Evolutionary conservation across 1,140 invertebrate genomes (phyloP).

Genomic region (Drosophila pallidifrons): DNA sequence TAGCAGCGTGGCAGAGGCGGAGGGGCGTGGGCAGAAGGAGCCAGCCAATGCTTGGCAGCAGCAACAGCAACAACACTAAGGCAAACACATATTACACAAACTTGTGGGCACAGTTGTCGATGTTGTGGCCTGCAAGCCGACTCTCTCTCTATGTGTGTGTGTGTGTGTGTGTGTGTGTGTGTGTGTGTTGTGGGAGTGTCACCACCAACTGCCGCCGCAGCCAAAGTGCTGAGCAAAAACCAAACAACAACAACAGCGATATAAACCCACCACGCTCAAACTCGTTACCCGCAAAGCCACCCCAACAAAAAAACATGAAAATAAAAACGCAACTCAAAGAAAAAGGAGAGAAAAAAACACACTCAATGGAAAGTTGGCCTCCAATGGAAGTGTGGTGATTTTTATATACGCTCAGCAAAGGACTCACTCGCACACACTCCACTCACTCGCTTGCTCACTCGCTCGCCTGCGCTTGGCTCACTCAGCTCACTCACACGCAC

Average conservation of each 20-base stretch:
- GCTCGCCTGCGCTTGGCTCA: conserved; percentile 2
- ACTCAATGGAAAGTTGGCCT: conserved; percentile 42
- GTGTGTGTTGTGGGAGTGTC: conserved; percentile 35
- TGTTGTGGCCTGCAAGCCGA: conserved; percentile 46
- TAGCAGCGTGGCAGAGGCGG: background rate
- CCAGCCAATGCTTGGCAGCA: conserved; percentile 45
- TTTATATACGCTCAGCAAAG: conserved; percentile 36
- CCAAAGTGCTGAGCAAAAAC: background rate
- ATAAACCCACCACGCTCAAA: conserved; percentile 48
- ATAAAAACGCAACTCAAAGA: conserved; percentile 22
- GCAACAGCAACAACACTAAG: conserved; percentile 30
- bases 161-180: conserved; percentile 33
- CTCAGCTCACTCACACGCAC: conserved; percentile 21
- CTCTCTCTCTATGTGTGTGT: conserved; percentile 2
- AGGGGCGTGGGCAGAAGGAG: background rate
- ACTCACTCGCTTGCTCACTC: conserved; percentile 16
- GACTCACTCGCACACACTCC: conserved; percentile 26
- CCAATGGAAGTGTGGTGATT: conserved; percentile 51
- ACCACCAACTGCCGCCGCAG: conserved; percentile 30
- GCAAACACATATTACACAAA: conserved; percentile 52
- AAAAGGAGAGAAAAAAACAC: conserved; percentile 30
- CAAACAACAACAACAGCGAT: background rate
- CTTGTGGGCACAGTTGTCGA: conserved; percentile 67
- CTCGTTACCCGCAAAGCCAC: conserved; percentile 34
- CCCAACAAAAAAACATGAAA: conserved; percentile 10